phyloP scores from a whole-genome alignment of 2,888 invertebrate species.

The Psococerastis gibbosa region DNA sequence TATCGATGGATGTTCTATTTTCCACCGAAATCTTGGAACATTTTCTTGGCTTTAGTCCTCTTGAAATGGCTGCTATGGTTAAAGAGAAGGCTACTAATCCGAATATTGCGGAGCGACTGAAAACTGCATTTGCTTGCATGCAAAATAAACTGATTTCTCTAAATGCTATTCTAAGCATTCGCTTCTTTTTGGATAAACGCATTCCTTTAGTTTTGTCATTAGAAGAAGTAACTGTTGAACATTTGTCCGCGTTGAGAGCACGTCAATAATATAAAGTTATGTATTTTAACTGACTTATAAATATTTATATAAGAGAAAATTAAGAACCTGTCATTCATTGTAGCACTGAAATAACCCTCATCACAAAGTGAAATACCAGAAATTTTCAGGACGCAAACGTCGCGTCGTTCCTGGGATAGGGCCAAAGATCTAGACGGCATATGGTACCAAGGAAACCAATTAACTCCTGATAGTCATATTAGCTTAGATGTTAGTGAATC shows the following conservation, averaged over 20 bases:
- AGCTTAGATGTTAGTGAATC: too few relatives aligned
- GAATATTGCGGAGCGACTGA: background rate
- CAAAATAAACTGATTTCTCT: conserved; percentile 1
- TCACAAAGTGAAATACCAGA: too few relatives aligned
- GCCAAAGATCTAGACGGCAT: too few relatives aligned
- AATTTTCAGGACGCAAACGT: too few relatives aligned
- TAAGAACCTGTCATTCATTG: too few relatives aligned
- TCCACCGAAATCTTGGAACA: conserved; percentile 4
- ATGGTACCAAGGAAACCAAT: too few relatives aligned
- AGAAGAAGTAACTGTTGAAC: background rate
- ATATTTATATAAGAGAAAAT: too few relatives aligned
- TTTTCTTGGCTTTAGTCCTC: background rate
- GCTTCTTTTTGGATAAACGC: background rate
- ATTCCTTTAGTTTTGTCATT: background rate
- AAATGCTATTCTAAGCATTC: background rate
- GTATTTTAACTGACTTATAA: too few relatives aligned
- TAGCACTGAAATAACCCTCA: too few relatives aligned
- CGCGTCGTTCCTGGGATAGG: too few relatives aligned
- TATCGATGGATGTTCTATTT: background rate
- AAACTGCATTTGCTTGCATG: background rate
- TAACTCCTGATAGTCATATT: too few relatives aligned
- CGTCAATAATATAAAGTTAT: background rate
- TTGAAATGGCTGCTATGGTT: background rate
- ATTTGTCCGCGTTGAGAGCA: background rate
- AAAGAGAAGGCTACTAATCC: background rate